Percentiles rank a stretch among this genome's conserved stretches.
phyloP scores from a whole-genome alignment of 2,113 vertebrate species.

The Lates calcarifer region DNA sequence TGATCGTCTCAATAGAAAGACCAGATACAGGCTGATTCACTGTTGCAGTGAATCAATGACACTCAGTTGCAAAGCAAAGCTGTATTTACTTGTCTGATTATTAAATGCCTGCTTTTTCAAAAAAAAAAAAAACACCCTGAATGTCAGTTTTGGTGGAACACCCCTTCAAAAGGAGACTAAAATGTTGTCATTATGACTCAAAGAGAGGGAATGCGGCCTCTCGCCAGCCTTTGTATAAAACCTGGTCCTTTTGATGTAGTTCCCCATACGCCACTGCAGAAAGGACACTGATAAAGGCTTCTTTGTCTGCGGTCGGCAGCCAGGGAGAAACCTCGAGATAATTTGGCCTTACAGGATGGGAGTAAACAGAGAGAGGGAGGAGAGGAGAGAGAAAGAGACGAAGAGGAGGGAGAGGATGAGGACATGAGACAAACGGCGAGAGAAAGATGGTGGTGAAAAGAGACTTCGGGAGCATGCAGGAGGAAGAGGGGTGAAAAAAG shows the following conservation, averaged over 20 bases:
- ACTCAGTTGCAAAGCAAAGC: neutral
- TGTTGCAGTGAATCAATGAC: neutral
- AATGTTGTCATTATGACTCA: slow-evolving; percentile 34
- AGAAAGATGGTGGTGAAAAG: neutral
- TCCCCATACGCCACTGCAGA: slow-evolving; percentile 34
- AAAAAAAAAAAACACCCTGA: slow-evolving; percentile 12
- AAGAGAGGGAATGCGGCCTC: slow-evolving; percentile 19
- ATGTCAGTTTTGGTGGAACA: slow-evolving; percentile 24
- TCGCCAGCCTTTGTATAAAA: slow-evolving; percentile 17
- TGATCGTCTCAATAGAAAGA: neutral
- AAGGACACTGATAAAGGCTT: slow-evolving; percentile 59
- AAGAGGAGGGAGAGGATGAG: slow-evolving; percentile 8
- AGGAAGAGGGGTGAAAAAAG: neutral
- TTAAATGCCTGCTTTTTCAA: slow-evolving; percentile 5
- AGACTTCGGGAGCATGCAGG: no score
- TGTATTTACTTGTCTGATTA: neutral
- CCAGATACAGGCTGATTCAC: neutral
- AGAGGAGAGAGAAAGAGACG: neutral
- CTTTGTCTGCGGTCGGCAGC: slow-evolving; percentile 53
- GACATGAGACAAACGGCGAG: slow-evolving; percentile 7
- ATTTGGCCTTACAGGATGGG: slow-evolving; percentile 47
- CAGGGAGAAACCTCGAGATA: slow-evolving; percentile 45
- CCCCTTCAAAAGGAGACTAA: slow-evolving; percentile 19
- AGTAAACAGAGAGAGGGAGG: slow-evolving; percentile 28
- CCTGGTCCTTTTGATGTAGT: slow-evolving; percentile 48